A percentile compares a stretch with the other conserved stretches of the same genome.
Evolutionary conservation across 2,113 vertebrate species (phyloP).

Genomic region (Rhynchopsitta pachyrhyncha): DNA sequence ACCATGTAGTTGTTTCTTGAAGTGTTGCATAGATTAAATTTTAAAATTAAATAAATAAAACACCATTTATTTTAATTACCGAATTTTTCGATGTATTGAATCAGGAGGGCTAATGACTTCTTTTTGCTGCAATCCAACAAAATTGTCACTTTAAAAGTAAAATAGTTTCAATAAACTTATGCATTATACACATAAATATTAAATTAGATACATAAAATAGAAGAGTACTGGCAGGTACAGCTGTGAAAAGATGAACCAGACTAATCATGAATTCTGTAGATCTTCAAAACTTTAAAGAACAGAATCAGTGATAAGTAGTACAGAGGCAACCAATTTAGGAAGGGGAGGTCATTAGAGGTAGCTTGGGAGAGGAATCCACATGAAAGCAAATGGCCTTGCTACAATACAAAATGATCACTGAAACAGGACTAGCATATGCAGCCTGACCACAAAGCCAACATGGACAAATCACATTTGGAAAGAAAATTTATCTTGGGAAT

Average conservation of each 20-base stretch:
- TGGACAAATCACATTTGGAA: constrained; percentile 74
- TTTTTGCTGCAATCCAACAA: constrained; percentile 68
- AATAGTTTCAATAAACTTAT: constrained; percentile 64
- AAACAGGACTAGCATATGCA: constrained; percentile 74
- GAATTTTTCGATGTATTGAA: constrained; percentile 50
- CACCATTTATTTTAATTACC: constrained; percentile 53
- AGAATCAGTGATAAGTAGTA: constrained; percentile 48
- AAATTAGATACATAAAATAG: constrained; percentile 69
- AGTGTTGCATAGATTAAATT: constrained; percentile 90
- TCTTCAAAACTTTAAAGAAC: constrained; percentile 58
- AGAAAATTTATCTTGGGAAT: constrained; percentile 68
- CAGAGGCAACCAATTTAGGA: constrained; percentile 60
- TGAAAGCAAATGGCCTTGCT: constrained; percentile 71
- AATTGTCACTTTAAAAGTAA: constrained; percentile 63
- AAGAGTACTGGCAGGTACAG: constrained; percentile 47
- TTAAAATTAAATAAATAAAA: constrained; percentile 74
- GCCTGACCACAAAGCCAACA: constrained; percentile 72
- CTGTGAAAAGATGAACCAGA: constrained; percentile 60
- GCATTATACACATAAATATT: constrained; percentile 63
- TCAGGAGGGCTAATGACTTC: constrained; percentile 57
- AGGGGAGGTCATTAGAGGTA: constrained; percentile 79
- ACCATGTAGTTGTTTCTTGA: constrained; percentile 80
- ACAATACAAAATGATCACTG: constrained; percentile 69
- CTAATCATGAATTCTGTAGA: constrained; percentile 25
- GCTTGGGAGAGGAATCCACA: constrained; percentile 77